Conservation (phyloP, 2,888 invertebrate species). For the Flexamia atlantica region DNA sequence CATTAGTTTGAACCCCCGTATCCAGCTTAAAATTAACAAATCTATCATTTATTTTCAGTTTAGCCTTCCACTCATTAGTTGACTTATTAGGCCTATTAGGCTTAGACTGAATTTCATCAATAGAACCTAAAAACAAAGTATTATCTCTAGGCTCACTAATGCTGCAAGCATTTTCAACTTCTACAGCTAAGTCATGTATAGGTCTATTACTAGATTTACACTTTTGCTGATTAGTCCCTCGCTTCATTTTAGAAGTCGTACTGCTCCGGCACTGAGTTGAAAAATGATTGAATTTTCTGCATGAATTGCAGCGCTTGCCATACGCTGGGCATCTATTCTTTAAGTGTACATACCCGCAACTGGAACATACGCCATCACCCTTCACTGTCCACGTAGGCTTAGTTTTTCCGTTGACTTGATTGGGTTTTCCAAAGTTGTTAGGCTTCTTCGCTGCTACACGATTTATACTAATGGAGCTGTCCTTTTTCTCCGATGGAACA, state of each 20-base stretch:
- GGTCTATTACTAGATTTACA: neutral
- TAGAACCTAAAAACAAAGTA: conserved; percentile 7
- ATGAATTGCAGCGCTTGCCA: neutral
- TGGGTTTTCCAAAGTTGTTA: neutral
- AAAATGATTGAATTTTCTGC: conserved; percentile 15
- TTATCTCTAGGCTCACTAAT: neutral
- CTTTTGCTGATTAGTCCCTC: neutral
- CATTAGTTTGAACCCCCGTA: conserved; percentile 8
- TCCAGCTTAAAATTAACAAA: conserved; percentile 20
- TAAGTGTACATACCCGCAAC: neutral
- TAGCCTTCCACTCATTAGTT: neutral
- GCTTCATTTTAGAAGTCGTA: neutral
- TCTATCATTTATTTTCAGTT: neutral
- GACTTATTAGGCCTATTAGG: neutral
- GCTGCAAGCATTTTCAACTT: neutral
- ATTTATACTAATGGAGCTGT: neutral
- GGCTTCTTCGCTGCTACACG: neutral
- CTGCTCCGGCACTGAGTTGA: neutral
- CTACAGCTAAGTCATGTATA: neutral
- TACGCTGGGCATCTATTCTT: neutral
- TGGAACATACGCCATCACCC: neutral
- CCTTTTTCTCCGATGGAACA: neutral
- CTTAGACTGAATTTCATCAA: neutral
- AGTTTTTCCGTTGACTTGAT: neutral
- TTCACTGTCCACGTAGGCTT: neutral